phyloP scores from a whole-genome alignment of 1,140 invertebrate genomes.

The Caenorhabditis brenneri region DNA sequence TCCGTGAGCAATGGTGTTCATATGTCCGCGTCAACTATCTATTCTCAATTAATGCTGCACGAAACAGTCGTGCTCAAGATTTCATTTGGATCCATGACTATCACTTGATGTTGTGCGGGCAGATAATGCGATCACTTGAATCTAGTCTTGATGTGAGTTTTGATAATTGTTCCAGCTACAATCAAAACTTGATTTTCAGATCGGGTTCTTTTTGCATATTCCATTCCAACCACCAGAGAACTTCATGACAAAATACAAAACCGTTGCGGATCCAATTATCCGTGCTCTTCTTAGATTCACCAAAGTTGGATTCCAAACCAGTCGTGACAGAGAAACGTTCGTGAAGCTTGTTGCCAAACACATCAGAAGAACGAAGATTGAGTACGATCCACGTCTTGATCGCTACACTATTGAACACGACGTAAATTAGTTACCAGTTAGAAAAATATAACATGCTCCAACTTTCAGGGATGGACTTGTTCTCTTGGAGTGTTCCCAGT shows the following conservation, averaged over 20 bases:
- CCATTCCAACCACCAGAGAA: slow-evolving; percentile 70
- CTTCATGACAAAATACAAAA: slow-evolving; percentile 69
- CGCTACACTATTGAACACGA: slow-evolving; percentile 67
- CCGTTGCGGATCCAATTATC: slow-evolving; percentile 69
- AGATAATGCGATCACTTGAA: slow-evolving; percentile 69
- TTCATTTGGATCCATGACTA: slow-evolving; percentile 71
- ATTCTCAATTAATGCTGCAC: slow-evolving; percentile 68
- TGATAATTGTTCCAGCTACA: neutral
- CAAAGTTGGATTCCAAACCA: slow-evolving; percentile 71
- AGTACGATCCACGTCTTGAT: slow-evolving; percentile 63
- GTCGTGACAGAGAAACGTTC: slow-evolving; percentile 67
- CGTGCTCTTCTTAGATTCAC: slow-evolving; percentile 67
- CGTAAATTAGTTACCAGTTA: neutral
- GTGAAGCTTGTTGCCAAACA: slow-evolving; percentile 62
- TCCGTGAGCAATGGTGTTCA: slow-evolving; percentile 68
- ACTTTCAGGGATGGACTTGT: slow-evolving; percentile 67
- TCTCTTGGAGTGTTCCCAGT: slow-evolving; percentile 70
- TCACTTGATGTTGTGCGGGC: slow-evolving; percentile 69
- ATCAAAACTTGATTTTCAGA: slow-evolving; percentile 1
- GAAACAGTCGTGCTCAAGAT: slow-evolving; percentile 68
- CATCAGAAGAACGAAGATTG: slow-evolving; percentile 61
- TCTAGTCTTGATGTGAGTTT: slow-evolving; percentile 62
- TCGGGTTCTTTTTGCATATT: slow-evolving; percentile 70
- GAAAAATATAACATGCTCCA: neutral
- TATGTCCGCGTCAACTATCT: slow-evolving; percentile 71